Base-by-base conservation (phyloP, 2,888 invertebrate genomes). In the Phengaris alcon region DNA sequence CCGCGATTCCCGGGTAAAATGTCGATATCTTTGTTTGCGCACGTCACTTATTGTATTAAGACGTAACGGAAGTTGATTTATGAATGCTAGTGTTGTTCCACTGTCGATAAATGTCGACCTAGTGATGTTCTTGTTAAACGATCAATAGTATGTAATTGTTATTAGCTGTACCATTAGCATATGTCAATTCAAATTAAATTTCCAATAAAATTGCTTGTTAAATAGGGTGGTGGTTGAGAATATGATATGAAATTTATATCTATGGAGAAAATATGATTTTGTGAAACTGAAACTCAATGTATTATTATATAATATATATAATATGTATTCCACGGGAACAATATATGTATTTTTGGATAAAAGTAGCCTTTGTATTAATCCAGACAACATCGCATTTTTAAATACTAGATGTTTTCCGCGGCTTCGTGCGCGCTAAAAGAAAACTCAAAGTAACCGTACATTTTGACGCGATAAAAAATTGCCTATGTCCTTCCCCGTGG, bases 31-130 rank as follows among this genome's bases (percentile, higher is more conserved):
- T 79, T 82, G 79, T 84, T 84, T 84, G 81, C 78, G 79, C 77
- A 84, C 89, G 83, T 88, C 90, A 88, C 90, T 90, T 85, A 83
- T 89, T 89, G 89, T 90, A 90, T 90, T 89, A 90, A 90, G 90
- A 90, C 87, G 88, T 86, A 82, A 82, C 86, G 86, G 83, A 84
- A 85, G 84, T 86, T 90, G 91, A 91, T 91, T 90, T 90, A 90
- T 88, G 84, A 79, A 64, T 12, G 52, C 52, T 64, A 64, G 64
- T 64, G 64, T 64, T 44, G 82, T 77, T 79, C 80, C 83, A 84
- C 86, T 86, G 85, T 85, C 86, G 90, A 88, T 90, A 89, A 79
- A 64, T 7, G 52, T 84, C 81, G 64, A 76, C 48, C 48, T 79
- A 78, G 75, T 84, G 86, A 85, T 82, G 86, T 75, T 52, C 74